Base-by-base conservation (phyloP, 2,888 invertebrate genomes). In the Ophion ventricosus region DNA sequence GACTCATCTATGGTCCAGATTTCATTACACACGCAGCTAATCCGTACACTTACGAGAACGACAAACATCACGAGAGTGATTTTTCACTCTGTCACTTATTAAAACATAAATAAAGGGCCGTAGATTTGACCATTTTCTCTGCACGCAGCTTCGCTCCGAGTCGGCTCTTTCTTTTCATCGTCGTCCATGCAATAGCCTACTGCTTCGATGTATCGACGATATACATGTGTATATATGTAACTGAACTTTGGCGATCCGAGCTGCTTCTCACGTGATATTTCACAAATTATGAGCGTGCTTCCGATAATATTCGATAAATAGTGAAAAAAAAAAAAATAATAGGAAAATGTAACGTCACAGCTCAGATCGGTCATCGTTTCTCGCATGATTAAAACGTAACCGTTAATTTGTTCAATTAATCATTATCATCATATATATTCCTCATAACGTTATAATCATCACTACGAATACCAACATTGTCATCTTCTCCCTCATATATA, bases 171-270 rank as follows among this genome's bases (percentile, higher is more conserved):
- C 17, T n/a, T 26, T 54, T 69, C 26, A 29, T 54, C 29, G 54
- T 26, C 26, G n/a, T 29, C 5, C 69, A 49, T 17, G 25, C 25
- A 29, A 3, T n/a, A 29, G 23, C 23, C 10, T 49, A 67, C 40
- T 40, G 20, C 17, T 73, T 73, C 43, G 63, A 10, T 25, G 23
- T 17, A 57, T 57, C 40, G 23, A 72, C 29, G 14, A 40, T 23
- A 23, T 7, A 7, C 20, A 59, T 25, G 57, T 40, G 11, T 57
- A 57, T 72, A 35, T 3, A 23, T 23, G 2, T 35, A 57, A 59
- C 23, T 57, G 35, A 73, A 73, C 29, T 63, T 74, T n/a, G 26
- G n/a, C 66, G 66, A 66, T 76, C 67, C 25, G 56, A 76, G 76
- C 40, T 57, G 35, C 10, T 26, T 43, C 35, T 14, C 4, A 17